Evolutionary conservation across 1,140 invertebrate genomes (phyloP), one percentile per base, ranked within the genome.

Genomic region (Stratiolaelaps scimitus): DNA sequence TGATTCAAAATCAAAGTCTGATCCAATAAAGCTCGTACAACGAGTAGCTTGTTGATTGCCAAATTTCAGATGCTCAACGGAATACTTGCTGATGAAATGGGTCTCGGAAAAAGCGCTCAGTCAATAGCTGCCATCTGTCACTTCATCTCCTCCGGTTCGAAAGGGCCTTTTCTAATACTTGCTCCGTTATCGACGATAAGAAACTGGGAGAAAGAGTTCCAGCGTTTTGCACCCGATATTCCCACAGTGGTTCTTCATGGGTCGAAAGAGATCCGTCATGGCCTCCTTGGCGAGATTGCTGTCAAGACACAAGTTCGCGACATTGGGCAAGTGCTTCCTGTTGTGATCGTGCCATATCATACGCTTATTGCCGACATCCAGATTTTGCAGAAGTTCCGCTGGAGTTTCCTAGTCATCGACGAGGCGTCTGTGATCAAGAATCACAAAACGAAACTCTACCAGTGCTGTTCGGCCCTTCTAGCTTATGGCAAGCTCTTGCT

Each of bases 361-460:
- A 5, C 19, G 20, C 28, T 48, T 28, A 28, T 48, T 19, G 47
- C 47, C 47, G 47, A 48, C 47, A 4, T 15, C 19, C 4, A 48
- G 15, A 7, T 93, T 0, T 92, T 99, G 70, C 97, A 96, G 73
- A 98, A 97, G 73, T 95, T 98, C 72, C 93, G 93, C 71, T 99
- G 95, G 94, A 80, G 90, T 40, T 95, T 95, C 72, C 73, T 85
- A 65, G 89, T 98, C 2, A 98, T 99, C 71, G 96, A 99, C 77
- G 96, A 99, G 78, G 96, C 96, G 34, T 96, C 99, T 77, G 83
- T 96, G 69, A 97, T 99, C 68, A 99, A 99, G 76, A 99, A 99
- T 79, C 95, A 99, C 76, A 98, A 99, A 74, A 97, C 92, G 0
- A 98, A 98, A 74, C 78, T 99, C 0, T 97, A 95, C 0, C 92